Conservation (phyloP, 1,140 invertebrate species). For the Papilio machaon region DNA sequence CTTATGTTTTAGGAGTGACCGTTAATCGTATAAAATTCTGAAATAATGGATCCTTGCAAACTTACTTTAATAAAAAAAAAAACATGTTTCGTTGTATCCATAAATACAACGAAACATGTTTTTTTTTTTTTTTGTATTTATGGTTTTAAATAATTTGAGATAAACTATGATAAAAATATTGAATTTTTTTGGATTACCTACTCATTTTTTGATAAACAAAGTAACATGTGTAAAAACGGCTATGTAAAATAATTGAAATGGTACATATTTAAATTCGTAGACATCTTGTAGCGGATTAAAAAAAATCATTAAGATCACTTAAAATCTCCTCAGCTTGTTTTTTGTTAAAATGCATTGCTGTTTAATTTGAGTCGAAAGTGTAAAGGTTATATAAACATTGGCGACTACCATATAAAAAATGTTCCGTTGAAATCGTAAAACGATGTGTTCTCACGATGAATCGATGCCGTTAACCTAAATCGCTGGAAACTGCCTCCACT, state of each 20-base stretch:
- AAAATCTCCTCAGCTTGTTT: neutral
- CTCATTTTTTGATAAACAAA: too few species aligned
- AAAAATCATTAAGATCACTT: neutral
- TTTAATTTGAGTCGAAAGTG: neutral
- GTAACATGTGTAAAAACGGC: neutral
- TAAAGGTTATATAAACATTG: constrained; percentile 38
- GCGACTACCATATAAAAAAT: constrained; percentile 58
- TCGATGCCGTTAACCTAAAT: constrained; percentile 67
- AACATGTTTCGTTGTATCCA: too few species aligned
- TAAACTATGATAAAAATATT: too few species aligned
- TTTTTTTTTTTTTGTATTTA: too few species aligned
- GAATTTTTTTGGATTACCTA: too few species aligned
- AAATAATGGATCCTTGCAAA: neutral
- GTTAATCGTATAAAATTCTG: neutral
- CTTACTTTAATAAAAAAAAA: neutral
- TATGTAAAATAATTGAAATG: neutral
- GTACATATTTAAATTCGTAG: neutral
- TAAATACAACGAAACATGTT: too few species aligned
- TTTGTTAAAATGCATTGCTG: neutral
- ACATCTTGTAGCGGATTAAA: neutral
- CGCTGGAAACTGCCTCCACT: constrained; percentile 59
- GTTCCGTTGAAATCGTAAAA: constrained; percentile 64
- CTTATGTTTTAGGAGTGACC: neutral
- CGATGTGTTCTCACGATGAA: constrained; percentile 63
- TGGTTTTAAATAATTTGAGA: too few species aligned